phyloP scores from a whole-genome alignment of 2,888 invertebrate genomes.

The Zootermopsis nevadensis region DNA sequence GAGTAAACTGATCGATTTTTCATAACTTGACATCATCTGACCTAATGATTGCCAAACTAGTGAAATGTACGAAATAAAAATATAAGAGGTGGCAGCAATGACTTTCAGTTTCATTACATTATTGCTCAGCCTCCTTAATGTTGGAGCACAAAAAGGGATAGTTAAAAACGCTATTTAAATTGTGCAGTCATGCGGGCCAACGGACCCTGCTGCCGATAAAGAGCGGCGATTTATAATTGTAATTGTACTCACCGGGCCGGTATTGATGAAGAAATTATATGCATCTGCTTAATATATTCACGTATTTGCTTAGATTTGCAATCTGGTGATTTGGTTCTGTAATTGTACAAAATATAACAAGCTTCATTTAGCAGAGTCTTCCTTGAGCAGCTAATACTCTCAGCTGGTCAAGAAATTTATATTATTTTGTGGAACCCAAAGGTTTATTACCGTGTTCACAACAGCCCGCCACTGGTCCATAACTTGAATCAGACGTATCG shows the following conservation, averaged over 20 bases:
- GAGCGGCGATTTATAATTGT: neutral
- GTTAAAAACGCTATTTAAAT: neutral
- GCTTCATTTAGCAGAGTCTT: too few relatives aligned
- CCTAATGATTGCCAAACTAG: conserved; percentile 3
- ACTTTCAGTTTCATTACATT: conserved; percentile 18
- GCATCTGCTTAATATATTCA: too few relatives aligned
- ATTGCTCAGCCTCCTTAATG: neutral
- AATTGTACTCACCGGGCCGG: neutral
- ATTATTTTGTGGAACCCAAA: too few relatives aligned
- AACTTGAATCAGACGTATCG: too few relatives aligned
- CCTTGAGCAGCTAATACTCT: too few relatives aligned
- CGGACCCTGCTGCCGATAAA: neutral
- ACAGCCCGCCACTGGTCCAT: too few relatives aligned
- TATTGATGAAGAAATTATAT: too few relatives aligned
- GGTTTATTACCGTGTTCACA: too few relatives aligned
- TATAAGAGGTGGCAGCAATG: neutral
- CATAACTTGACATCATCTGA: conserved; percentile 24
- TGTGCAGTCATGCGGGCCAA: neutral
- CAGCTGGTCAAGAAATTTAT: too few relatives aligned
- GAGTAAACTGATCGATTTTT: conserved; percentile 19
- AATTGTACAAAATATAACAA: too few relatives aligned
- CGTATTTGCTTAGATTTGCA: too few relatives aligned
- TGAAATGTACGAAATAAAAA: neutral
- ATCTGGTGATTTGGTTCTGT: too few relatives aligned
- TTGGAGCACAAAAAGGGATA: neutral